Evolutionary conservation across 2,888 invertebrate genomes (phyloP), one percentile per base, ranked within the genome.

Genomic region (Pandemis heparana): DNA sequence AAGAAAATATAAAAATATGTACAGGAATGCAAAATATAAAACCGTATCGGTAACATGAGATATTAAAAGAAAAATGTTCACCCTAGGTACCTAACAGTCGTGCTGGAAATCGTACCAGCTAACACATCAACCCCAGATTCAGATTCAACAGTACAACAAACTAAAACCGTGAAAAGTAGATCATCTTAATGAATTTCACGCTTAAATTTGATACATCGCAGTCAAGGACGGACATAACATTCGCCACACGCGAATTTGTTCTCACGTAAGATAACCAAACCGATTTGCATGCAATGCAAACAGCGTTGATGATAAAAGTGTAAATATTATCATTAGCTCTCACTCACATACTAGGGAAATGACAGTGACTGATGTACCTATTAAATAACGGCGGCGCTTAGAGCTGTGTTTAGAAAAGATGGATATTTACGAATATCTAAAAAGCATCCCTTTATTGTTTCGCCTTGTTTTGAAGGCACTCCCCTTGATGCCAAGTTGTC

Each of bases 101-200:
- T 32, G 23, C 23, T 32, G 23, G 23, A 4, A 2, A 32, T 32
- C 23, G 23, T 32, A 2, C 23, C 2, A 32, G 23, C 23, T 32
- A 2, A 32, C 23, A 32, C 23, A 32, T 32, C 23, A 1, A 32
- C 23, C 1, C 23, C 23, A 32, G n/a, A 51, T 14, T 9, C 51
- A 51, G 18, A 16, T 51, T 18, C 16, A 16, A 18, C 16, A 16
- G 10, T 10, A 56, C 9, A 10, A 10, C 23, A 23, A 38, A 65
- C 38, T 10, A 38, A 9, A 65, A 18, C 6, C 51, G 46, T 64
- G 18, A 32, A 62, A 72, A 73, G 63, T 68, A 73, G 63, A 73
- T 63, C 72, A 38, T 48, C 63, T 69, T 16, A 59, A 73, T 73
- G 59, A 39, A 69, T 69, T 68, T 62, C 68, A 68, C 39, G 62